A percentile compares a stretch with the other conserved stretches of the same genome.
phyloP scores from a whole-genome alignment of 2,113 vertebrate genomes.

The Laterallus jamaicensis region DNA sequence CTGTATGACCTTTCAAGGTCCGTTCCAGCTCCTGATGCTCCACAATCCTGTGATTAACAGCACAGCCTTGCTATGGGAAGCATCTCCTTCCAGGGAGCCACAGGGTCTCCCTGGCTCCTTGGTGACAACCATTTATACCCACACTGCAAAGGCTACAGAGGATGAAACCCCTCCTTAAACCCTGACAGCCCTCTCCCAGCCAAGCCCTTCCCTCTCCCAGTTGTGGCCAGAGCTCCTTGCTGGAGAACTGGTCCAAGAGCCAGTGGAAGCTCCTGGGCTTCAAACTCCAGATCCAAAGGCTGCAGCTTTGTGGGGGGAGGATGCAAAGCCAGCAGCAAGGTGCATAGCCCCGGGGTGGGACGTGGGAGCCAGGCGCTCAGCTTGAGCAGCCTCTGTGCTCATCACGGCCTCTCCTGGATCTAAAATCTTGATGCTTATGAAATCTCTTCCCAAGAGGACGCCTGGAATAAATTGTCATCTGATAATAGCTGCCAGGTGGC shows the following conservation, averaged over 20 bases:
- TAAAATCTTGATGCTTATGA: conserved; percentile 23
- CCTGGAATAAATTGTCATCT: conserved; percentile 67
- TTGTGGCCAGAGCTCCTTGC: not conserved
- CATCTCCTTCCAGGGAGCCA: not conserved
- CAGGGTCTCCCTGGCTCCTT: not conserved
- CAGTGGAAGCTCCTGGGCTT: not conserved
- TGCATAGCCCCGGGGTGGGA: not conserved
- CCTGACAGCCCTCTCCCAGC: not conserved
- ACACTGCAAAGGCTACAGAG: not conserved
- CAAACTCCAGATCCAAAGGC: not conserved
- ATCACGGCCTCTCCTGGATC: not conserved
- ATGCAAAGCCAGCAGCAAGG: not conserved
- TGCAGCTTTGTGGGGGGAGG: not conserved
- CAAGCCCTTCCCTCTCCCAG: too few species aligned
- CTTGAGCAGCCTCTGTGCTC: not conserved
- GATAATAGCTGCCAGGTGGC: conserved; percentile 70
- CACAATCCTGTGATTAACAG: not conserved
- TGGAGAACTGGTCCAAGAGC: not conserved
- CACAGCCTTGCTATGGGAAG: not conserved
- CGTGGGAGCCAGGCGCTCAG: not conserved
- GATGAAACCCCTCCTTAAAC: not conserved
- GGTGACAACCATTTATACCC: not conserved
- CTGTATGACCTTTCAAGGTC: too few species aligned
- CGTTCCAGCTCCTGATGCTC: too few species aligned
- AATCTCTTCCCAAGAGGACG: conserved; percentile 50